phyloP scores from a whole-genome alignment of 2,888 invertebrate genomes.

The Aphidius colemani region DNA sequence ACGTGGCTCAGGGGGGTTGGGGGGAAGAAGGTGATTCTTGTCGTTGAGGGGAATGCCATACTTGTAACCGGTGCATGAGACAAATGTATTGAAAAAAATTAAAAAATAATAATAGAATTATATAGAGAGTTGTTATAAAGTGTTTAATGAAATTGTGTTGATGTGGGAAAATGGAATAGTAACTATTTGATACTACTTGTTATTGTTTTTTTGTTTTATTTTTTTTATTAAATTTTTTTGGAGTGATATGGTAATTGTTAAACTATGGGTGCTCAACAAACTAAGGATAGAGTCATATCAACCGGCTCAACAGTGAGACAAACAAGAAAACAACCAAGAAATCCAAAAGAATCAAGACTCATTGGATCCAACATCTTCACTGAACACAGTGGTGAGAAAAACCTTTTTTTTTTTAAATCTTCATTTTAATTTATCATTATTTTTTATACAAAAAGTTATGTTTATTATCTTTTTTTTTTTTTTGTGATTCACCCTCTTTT shows the following conservation, averaged over 20 bases:
- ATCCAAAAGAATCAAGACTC: conserved; percentile 80
- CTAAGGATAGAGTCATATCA: conserved; percentile 83
- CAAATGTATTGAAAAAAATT: too few relatives aligned
- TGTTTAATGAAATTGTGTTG: conserved; percentile 18
- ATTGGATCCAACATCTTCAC: conserved; percentile 92
- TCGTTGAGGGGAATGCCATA: conserved; percentile 48
- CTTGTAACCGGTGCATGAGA: too few relatives aligned
- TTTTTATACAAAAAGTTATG: neutral
- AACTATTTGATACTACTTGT: too few relatives aligned
- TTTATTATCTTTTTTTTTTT: conserved; percentile 24
- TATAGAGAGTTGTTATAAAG: neutral
- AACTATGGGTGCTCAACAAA: conserved; percentile 91
- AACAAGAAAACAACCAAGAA: conserved; percentile 75
- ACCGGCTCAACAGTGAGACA: conserved; percentile 73
- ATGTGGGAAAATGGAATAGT: conserved; percentile 40
- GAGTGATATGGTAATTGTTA: conserved; percentile 59
- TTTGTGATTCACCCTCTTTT: conserved; percentile 30
- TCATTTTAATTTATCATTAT: conserved; percentile 17
- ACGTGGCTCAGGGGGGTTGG: conserved; percentile 33
- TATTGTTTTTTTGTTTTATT: too few relatives aligned
- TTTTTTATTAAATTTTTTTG: neutral
- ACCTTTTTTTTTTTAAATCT: conserved; percentile 21
- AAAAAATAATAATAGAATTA: too few relatives aligned
- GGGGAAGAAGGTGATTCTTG: conserved; percentile 37
- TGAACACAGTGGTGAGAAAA: conserved; percentile 88